Evolutionary conservation across 1,140 invertebrate genomes (phyloP).

Genomic region (Bombus waltoni): DNA sequence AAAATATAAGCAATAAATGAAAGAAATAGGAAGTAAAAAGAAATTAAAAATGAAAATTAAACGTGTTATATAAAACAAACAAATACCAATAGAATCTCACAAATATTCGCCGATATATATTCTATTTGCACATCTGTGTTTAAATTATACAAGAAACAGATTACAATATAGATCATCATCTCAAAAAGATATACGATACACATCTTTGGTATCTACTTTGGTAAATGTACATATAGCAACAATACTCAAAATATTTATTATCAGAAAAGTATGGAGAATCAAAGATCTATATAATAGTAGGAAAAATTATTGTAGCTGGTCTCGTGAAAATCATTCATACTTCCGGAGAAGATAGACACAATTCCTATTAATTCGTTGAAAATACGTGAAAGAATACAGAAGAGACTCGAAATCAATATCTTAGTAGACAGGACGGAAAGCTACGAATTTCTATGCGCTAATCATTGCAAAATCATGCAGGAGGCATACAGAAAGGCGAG

Average conservation of each 20-base stretch:
- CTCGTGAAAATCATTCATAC: too few relatives aligned
- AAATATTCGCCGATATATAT: neutral
- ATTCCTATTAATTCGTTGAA: slow-evolving; percentile 16
- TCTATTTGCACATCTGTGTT: neutral
- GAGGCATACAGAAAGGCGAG: neutral
- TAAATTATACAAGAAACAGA: neutral
- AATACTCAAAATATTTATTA: slow-evolving; percentile 33
- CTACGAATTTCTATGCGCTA: slow-evolving; percentile 47
- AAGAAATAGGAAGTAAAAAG: neutral
- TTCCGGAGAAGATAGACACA: neutral
- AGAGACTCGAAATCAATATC: slow-evolving; percentile 75
- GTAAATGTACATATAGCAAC: slow-evolving; percentile 29
- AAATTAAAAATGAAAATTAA: slow-evolving; percentile 8
- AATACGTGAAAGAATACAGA: slow-evolving; percentile 65
- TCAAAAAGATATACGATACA: neutral
- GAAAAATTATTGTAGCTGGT: too few relatives aligned
- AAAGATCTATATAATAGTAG: too few relatives aligned
- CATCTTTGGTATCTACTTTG: neutral
- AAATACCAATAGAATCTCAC: neutral
- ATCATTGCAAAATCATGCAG: neutral
- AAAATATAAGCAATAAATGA: neutral
- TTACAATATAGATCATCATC: neutral
- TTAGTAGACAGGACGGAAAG: slow-evolving; percentile 59
- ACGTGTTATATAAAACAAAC: neutral
- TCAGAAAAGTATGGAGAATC: neutral